These are phyloP conservation scores for Acanthiza pusilla DNA, from an alignment of 2,797 vertebrate genomes.

Conservation along the genomic window DNA sequence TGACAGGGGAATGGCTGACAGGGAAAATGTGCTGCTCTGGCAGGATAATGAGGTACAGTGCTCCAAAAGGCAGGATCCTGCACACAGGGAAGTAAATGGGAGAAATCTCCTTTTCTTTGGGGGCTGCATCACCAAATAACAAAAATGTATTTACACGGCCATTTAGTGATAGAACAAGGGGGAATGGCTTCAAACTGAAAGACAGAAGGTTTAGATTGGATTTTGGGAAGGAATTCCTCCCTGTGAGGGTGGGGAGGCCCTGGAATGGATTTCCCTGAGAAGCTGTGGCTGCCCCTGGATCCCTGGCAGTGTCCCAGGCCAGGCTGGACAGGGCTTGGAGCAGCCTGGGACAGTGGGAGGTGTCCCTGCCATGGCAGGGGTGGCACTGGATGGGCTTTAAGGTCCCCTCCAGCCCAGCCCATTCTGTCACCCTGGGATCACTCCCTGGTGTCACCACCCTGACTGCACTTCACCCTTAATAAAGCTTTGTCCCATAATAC, in stretches of 20 bases:
- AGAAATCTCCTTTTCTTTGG: not conserved
- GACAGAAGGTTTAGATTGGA: not conserved
- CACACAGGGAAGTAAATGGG: not conserved
- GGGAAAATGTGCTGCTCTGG: not conserved
- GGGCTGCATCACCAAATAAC: not conserved
- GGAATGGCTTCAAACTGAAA: not conserved
- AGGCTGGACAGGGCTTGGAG: fast-evolving
- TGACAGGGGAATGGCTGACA: conserved; percentile 32
- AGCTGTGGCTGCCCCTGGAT: not conserved
- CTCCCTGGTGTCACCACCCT: not conserved
- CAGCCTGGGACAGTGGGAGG: not conserved
- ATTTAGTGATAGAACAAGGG: not conserved
- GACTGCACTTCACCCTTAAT: not conserved
- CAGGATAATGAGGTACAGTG: not conserved
- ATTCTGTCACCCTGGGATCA: not conserved
- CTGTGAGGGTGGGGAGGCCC: not conserved
- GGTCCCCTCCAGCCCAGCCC: not conserved
- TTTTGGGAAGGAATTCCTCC: not conserved
- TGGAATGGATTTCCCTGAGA: not conserved
- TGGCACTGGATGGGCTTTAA: too few relatives aligned
- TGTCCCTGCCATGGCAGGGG: not conserved
- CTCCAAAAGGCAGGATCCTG: not conserved
- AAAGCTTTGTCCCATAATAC: not conserved
- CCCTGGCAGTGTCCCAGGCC: fast-evolving
- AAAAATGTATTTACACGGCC: not conserved